Percentiles rank a stretch among this genome's conserved stretches.
Evolutionary conservation across 2,888 invertebrate genomes (phyloP).

Genomic region (Leptogaster cylindrica): DNA sequence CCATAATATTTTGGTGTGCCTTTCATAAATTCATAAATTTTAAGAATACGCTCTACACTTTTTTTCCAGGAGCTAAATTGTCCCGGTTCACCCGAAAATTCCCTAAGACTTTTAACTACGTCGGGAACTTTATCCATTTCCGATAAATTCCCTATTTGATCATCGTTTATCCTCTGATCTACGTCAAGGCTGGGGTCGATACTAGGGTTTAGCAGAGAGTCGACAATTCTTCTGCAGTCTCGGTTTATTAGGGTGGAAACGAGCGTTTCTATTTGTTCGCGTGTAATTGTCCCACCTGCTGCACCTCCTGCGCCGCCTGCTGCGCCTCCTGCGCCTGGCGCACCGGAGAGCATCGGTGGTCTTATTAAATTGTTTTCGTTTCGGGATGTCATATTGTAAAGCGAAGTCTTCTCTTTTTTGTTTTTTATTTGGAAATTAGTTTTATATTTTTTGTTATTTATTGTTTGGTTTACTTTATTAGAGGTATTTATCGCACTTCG

Average conservation of each 20-base stretch:
- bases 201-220: neutral
- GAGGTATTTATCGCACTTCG: no score
- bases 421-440: no score
- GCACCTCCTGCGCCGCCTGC: no score
- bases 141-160: conserved; percentile 9
- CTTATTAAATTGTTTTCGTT: no score
- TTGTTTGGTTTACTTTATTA: no score
- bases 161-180: neutral
- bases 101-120: conserved; percentile 5
- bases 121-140: conserved; percentile 21
- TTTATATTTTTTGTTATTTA: no score
- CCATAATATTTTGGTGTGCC: conserved; percentile 36
- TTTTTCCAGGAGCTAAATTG: conserved; percentile 12
- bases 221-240: neutral
- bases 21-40: conserved; percentile 2
- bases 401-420: no score
- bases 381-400: no score
- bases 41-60: conserved; percentile 19
- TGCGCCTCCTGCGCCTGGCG: no score
- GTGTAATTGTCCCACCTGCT: no score
- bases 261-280: no score
- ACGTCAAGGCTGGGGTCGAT: neutral
- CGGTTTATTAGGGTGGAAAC: neutral
- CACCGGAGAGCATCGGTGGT: no score
- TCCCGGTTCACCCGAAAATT: conserved; percentile 15